Percentiles rank a stretch among this genome's conserved stretches.
Conservation (phyloP, 2,113 vertebrate genomes). For the Uropsilus gracilis region DNA sequence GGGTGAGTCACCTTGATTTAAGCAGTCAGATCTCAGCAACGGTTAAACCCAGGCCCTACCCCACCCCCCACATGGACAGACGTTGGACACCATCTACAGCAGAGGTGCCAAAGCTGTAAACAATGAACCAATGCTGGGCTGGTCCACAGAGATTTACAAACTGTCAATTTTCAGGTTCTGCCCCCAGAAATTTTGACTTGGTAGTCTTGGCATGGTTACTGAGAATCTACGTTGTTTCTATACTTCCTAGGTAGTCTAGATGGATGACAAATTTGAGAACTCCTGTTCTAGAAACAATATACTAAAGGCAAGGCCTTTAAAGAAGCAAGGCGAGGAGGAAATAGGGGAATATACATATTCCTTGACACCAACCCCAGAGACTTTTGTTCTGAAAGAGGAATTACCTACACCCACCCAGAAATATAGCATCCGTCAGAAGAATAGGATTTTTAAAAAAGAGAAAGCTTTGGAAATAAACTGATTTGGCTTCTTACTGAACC, state of each 20-base stretch:
- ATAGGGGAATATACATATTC: neutral
- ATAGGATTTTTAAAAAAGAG: neutral
- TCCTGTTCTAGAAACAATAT: neutral
- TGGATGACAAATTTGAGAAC: neutral
- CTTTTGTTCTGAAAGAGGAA: neutral
- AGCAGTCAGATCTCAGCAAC: conserved; percentile 30
- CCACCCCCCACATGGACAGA: neutral
- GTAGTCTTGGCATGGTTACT: neutral
- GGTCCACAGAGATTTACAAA: neutral
- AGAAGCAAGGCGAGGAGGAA: neutral
- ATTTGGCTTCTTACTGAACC: neutral
- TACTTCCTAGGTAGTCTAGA: neutral
- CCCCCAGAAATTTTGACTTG: neutral
- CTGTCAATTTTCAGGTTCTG: neutral
- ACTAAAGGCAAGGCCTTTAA: neutral
- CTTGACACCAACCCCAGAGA: neutral
- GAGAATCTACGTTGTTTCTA: neutral
- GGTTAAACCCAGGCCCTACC: too few species aligned
- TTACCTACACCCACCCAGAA: neutral
- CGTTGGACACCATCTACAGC: neutral
- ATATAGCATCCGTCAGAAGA: neutral
- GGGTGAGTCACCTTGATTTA: conserved; percentile 67
- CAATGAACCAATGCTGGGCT: neutral
- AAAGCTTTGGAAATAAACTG: neutral
- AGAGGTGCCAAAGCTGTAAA: neutral